Evolutionary conservation across 2,113 vertebrate genomes (phyloP).

Genomic region (Lampris megalopsis): DNA sequence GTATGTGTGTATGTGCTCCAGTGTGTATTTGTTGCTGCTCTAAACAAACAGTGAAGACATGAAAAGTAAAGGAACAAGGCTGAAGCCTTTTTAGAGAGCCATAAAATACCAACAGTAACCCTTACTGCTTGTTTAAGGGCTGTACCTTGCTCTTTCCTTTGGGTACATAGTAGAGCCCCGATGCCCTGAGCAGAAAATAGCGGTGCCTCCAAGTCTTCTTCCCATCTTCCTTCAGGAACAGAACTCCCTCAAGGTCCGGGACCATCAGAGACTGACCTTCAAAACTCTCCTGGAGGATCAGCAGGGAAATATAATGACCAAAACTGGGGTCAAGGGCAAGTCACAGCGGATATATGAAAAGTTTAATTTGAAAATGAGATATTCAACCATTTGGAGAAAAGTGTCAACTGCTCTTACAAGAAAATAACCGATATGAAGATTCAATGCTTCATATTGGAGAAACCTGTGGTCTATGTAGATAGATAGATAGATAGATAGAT

Average conservation of each 20-base stretch:
- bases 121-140: slow-evolving; percentile 54
- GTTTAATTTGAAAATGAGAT: too few relatives aligned
- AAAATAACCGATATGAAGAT: too few relatives aligned
- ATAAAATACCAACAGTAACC: background rate
- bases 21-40: background rate
- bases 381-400: too few relatives aligned
- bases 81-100: background rate
- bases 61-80: background rate
- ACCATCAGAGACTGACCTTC: slow-evolving; percentile 87
- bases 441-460: too few relatives aligned
- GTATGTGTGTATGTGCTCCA: background rate
- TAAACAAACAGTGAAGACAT: background rate
- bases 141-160: slow-evolving; percentile 93
- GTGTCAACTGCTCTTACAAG: too few relatives aligned
- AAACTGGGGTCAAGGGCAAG: background rate
- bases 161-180: slow-evolving; percentile 93
- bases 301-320: slow-evolving; percentile 30
- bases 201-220: slow-evolving; percentile 92
- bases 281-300: slow-evolving; percentile 88
- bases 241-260: slow-evolving; percentile 87
- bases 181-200: slow-evolving; percentile 91
- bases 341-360: too few relatives aligned
- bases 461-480: too few relatives aligned
- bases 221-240: slow-evolving; percentile 91
- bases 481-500: too few relatives aligned